These are phyloP conservation scores for Drosophila eohydei DNA, from an alignment of 2,888 invertebrate genomes.

Conservation along the genomic window DNA sequence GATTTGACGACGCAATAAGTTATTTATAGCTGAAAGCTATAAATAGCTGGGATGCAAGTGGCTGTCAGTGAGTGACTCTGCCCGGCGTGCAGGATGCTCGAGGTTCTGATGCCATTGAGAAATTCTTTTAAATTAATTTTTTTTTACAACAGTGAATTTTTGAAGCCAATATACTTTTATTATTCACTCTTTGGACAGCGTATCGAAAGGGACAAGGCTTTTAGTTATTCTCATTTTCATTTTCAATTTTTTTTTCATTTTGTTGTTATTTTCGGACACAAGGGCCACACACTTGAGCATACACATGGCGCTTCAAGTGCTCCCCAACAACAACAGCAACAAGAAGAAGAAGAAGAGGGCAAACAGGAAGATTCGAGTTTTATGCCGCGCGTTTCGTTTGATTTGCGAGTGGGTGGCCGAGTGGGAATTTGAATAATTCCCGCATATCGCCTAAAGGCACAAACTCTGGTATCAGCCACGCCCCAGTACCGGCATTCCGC, in stretches of 20 bases:
- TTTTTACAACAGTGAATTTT: background rate
- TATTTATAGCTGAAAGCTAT: too few relatives aligned
- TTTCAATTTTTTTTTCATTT: slow-evolving; percentile 13
- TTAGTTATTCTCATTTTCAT: slow-evolving; percentile 43
- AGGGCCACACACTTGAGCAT: slow-evolving; percentile 66
- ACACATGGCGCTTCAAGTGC: slow-evolving; percentile 62
- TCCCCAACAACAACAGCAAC: slow-evolving; percentile 20
- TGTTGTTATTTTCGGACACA: slow-evolving; percentile 54
- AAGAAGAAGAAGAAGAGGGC: slow-evolving; percentile 17
- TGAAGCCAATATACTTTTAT: background rate
- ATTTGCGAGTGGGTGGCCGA: slow-evolving; percentile 60
- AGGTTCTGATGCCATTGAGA: background rate
- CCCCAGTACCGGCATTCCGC: background rate
- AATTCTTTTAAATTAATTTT: background rate
- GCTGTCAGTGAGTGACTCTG: background rate
- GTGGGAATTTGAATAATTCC: slow-evolving; percentile 76
- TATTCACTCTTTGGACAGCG: background rate
- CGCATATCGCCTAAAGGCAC: slow-evolving; percentile 49
- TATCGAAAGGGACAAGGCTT: slow-evolving; percentile 56
- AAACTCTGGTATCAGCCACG: slow-evolving; percentile 12
- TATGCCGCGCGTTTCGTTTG: slow-evolving; percentile 41
- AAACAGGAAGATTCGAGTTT: slow-evolving; percentile 33
- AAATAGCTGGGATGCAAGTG: background rate
- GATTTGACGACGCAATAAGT: background rate
- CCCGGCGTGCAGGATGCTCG: background rate